Base-by-base conservation (phyloP, 2,888 invertebrate genomes). In the Hyles lineata region DNA sequence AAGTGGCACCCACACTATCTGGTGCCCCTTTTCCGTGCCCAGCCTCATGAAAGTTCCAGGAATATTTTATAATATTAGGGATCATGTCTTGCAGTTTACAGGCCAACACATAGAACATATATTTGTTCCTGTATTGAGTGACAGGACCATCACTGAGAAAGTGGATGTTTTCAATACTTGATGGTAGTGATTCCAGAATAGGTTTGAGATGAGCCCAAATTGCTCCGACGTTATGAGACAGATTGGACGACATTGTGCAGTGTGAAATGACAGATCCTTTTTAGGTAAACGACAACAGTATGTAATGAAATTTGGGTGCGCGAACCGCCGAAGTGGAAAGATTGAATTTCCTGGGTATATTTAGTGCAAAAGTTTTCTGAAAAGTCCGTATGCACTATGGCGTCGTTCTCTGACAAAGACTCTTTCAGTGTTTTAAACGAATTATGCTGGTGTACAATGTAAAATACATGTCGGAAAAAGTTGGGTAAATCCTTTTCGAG, bases 31-130 rank as follows among this genome's bases (percentile, higher is more conserved):
- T 85, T 2, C 86, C 85, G 74, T 76, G 84, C 8, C 86, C 85
- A 19, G 83, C 82, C 77, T 88, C 87, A 58, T 79, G 80, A 77
- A 76, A 89, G 72, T 86, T 86, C 87, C 87, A 88, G 11, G 80
- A 70, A 67, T 73, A 81, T 55, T 70, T 74, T n/a, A 75, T 77
- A 73, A 84, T 70, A 73, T 79, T 76, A 70, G 82, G 83, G 62
- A 74, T 76, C 35, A 80, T 71, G 19, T 81, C 74, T 75, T 72
- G 67, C 60, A 86, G 50, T 76, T 79, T 80, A 75, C 77, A 82
- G 58, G 63, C 83, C 70, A 88, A 72, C 21, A 81, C 72, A 74
- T 78, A 84, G 76, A 85, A 86, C 83, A 85, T 84, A 6, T 73
- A 62, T 79, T 85, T 85, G 74, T 86, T 87, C 43, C 85, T 74